Conservation (phyloP, 2,888 invertebrate species). For the Agonum fuliginosum region DNA sequence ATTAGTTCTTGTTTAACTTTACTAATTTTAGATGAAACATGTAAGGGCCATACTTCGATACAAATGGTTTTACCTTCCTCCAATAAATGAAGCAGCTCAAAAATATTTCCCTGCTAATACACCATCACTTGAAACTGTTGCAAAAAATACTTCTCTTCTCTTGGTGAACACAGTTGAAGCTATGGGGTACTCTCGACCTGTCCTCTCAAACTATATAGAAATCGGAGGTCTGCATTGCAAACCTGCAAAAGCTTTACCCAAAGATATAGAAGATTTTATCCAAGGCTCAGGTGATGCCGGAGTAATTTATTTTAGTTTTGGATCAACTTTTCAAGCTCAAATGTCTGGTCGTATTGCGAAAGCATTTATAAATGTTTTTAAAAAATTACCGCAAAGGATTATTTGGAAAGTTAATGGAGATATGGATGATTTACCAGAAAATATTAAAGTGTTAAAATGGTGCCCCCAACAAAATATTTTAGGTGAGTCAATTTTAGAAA, state of each 20-base stretch:
- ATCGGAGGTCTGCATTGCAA: constrained; percentile 39
- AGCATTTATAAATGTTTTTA: constrained; percentile 28
- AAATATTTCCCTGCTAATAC: constrained; percentile 16
- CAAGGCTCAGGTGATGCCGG: constrained; percentile 32
- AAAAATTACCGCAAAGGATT: constrained; percentile 25
- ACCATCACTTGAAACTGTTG: constrained; percentile 7
- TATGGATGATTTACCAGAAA: constrained; percentile 20
- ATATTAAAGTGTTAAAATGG: constrained; percentile 25
- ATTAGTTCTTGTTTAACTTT: background rate
- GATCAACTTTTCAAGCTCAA: constrained; percentile 3
- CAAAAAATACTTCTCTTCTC: constrained; percentile 29
- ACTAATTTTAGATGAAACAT: constrained; percentile 18
- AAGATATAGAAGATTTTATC: constrained; percentile 29
- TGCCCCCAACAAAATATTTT: constrained; percentile 45
- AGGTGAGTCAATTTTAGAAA: constrained; percentile 5
- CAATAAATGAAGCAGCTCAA: constrained; percentile 9
- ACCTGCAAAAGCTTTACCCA: constrained; percentile 20
- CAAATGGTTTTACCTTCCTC: background rate
- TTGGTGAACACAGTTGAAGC: constrained; percentile 7
- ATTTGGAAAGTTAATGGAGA: constrained; percentile 14
- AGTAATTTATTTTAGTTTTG: constrained; percentile 45
- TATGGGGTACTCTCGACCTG: constrained; percentile 17
- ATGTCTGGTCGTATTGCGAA: background rate
- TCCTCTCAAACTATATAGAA: constrained; percentile 15
- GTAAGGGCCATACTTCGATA: background rate